A percentile compares a stretch with the other conserved stretches of the same genome.
Conservation (phyloP, 1,140 invertebrate genomes). For the Pseudomyrmex pallidus region DNA sequence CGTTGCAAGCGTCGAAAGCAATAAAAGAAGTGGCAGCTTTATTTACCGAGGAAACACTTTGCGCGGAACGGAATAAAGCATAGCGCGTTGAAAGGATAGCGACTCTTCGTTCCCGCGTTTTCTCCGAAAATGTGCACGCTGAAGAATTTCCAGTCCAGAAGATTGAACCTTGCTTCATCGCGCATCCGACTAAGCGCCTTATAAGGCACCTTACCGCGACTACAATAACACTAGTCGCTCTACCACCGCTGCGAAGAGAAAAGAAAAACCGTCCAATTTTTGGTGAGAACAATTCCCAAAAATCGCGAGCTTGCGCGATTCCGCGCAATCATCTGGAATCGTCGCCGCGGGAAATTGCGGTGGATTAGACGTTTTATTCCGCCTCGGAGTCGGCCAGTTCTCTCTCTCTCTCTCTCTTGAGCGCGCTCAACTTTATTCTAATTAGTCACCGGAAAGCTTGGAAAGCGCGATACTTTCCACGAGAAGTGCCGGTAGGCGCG, state of each 20-base stretch:
- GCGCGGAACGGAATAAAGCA: slow-evolving; percentile 39
- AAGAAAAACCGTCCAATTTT: slow-evolving; percentile 30
- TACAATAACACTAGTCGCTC: slow-evolving; percentile 38
- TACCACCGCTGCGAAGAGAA: background rate
- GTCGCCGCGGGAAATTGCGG: slow-evolving; percentile 55
- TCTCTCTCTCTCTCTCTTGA: too few relatives aligned
- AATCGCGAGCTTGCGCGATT: slow-evolving; percentile 17
- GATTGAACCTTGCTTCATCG: slow-evolving; percentile 19
- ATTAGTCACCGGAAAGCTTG: slow-evolving; percentile 57
- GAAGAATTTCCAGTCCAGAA: slow-evolving; percentile 4
- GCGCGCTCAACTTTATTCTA: slow-evolving; percentile 54
- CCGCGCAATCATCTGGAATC: slow-evolving; percentile 48
- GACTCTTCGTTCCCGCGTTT: slow-evolving; percentile 7
- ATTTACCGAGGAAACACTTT: slow-evolving; percentile 64
- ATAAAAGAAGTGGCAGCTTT: slow-evolving; percentile 30
- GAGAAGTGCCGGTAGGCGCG: slow-evolving; percentile 5
- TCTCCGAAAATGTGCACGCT: background rate
- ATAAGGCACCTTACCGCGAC: slow-evolving; percentile 27
- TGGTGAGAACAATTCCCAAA: slow-evolving; percentile 36
- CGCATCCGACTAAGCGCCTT: slow-evolving; percentile 10
- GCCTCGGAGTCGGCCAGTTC: slow-evolving; percentile 7
- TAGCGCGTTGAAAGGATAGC: slow-evolving; percentile 16
- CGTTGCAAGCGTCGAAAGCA: slow-evolving; percentile 11
- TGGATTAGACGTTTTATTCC: slow-evolving; percentile 50
- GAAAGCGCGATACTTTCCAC: slow-evolving; percentile 45